Evolutionary conservation across 1,140 invertebrate species (phyloP).

Genomic region (Meloidogyne floridensis): DNA sequence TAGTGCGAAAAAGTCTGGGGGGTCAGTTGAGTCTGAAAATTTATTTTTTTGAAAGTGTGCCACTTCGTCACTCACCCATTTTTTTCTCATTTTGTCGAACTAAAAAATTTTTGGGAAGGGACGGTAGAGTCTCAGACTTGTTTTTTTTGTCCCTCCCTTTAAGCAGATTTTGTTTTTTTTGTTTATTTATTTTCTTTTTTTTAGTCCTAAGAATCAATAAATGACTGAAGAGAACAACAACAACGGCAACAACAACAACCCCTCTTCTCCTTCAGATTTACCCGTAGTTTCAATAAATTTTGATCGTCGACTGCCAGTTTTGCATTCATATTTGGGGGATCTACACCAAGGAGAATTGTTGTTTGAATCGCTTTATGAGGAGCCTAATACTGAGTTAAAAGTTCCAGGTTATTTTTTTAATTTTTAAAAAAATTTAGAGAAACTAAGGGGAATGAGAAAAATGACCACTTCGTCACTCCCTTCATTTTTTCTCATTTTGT

Average conservation of each 20-base stretch:
- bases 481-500: not conserved
- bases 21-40: too few relatives aligned
- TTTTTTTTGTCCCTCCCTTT: too few relatives aligned
- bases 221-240: not conserved
- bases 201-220: too few relatives aligned
- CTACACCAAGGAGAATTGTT: conserved; percentile 20
- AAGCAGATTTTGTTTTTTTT: too few relatives aligned
- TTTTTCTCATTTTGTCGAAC: too few relatives aligned
- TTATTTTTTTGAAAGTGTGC: too few relatives aligned
- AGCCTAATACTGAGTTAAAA: conserved; percentile 9
- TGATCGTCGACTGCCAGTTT: conserved; percentile 6
- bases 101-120: too few relatives aligned
- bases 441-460: not conserved
- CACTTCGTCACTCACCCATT: too few relatives aligned
- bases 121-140: too few relatives aligned
- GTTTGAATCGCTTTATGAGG: conserved; percentile 5
- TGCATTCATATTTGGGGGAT: conserved; percentile 21
- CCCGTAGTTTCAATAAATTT: not conserved
- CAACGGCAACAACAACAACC: too few relatives aligned
- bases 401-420: not conserved
- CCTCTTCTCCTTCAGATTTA: not conserved
- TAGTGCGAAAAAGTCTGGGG: not conserved
- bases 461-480: not conserved
- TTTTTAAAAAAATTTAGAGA: too few relatives aligned
- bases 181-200: too few relatives aligned